phyloP scores from a whole-genome alignment of 2,113 vertebrate species.

The Abramis brama region DNA sequence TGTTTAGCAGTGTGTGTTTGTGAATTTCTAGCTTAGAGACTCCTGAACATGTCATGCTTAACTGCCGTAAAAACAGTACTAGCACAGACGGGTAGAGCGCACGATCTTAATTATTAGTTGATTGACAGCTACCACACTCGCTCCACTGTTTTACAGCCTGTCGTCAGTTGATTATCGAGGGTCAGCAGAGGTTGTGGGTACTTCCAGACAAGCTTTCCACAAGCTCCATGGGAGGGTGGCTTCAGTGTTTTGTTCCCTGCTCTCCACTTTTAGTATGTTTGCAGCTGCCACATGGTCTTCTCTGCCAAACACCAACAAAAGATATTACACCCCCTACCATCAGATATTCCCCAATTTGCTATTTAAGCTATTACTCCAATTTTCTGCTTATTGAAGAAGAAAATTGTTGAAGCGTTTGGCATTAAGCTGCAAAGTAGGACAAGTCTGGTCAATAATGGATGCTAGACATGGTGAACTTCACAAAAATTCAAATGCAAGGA shows the following conservation, averaged over 20 bases:
- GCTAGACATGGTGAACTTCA: neutral
- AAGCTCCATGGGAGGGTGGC: constrained; percentile 27
- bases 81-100: neutral
- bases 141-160: neutral
- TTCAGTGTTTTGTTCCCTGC: constrained; percentile 20
- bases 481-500: neutral
- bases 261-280: constrained; percentile 36
- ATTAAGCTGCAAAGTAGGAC: neutral
- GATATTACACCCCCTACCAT: constrained; percentile 18
- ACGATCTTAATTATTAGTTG: constrained; percentile 2
- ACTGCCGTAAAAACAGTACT: neutral
- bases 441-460: neutral
- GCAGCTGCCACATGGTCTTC: constrained; percentile 38
- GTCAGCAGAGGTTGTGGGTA: constrained; percentile 19
- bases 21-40: neutral
- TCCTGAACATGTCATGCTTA: neutral
- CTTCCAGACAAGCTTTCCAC: constrained; percentile 41
- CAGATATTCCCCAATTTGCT: constrained; percentile 3
- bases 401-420: neutral
- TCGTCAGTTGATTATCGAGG: constrained; percentile 6
- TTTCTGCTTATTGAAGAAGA: constrained; percentile 8
- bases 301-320: constrained; percentile 8
- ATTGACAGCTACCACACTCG: constrained; percentile 38
- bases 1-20: neutral
- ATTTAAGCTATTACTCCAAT: constrained; percentile 25